phyloP scores from a whole-genome alignment of 2,797 vertebrate genomes.

The Hypotaenidia okinawae region DNA sequence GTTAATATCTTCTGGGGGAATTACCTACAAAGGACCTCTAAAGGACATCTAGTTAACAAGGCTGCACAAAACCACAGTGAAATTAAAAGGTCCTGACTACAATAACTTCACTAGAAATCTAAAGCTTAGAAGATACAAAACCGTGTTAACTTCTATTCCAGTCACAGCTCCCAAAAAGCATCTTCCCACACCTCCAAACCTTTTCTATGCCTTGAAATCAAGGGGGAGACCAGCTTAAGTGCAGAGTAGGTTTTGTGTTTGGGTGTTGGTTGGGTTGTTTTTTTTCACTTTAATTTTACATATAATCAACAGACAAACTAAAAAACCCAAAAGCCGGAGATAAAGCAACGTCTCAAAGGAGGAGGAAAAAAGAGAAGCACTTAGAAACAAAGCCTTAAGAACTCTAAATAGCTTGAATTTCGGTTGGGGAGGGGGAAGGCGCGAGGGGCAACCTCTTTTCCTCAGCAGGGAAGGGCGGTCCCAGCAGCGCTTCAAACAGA shows the following conservation, averaged over 20 bases:
- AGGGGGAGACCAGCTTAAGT: neutral
- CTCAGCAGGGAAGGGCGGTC: neutral
- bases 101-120: neutral
- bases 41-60: neutral
- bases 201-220: neutral
- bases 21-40: accelerated
- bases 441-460: neutral
- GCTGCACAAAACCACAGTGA: neutral
- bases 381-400: neutral
- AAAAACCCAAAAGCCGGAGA: neutral
- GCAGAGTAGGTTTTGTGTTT: neutral
- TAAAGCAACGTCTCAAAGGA: neutral
- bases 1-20: neutral
- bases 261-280: too few species aligned
- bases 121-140: neutral
- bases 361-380: neutral
- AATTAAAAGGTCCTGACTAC: accelerated
- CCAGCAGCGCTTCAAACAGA: neutral
- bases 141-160: neutral
- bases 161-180: neutral
- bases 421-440: too few species aligned
- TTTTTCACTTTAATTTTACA: neutral
- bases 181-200: conserved; percentile 8
- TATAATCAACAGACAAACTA: neutral
- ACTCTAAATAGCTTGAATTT: neutral